Conservation (phyloP, 2,888 invertebrate genomes). For the Diplolepis rosae region DNA sequence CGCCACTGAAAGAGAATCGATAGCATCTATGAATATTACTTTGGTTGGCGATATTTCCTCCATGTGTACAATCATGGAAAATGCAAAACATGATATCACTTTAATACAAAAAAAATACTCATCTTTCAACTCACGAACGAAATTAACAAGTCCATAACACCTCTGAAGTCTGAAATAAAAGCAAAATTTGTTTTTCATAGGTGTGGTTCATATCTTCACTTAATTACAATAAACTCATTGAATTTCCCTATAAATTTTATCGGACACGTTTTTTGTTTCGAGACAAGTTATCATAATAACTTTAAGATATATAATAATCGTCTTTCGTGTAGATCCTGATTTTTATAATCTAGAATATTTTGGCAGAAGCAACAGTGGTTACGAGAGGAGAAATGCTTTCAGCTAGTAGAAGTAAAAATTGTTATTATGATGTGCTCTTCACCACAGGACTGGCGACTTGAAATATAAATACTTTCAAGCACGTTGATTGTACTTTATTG, state of each 20-base stretch:
- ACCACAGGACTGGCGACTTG: too few relatives aligned
- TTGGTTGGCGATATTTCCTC: conserved; percentile 1
- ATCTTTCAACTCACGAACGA: conserved; percentile 14
- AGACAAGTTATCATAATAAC: too few relatives aligned
- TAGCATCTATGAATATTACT: conserved; percentile 13
- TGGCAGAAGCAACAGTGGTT: background rate
- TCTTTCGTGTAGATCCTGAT: background rate
- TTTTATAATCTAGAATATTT: background rate
- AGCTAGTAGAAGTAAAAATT: background rate
- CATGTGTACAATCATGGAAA: background rate
- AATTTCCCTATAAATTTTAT: too few relatives aligned
- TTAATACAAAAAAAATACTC: conserved; percentile 34
- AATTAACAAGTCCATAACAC: background rate
- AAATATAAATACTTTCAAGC: too few relatives aligned
- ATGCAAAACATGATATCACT: conserved; percentile 31
- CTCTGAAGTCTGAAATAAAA: background rate
- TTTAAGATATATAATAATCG: too few relatives aligned
- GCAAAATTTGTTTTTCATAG: background rate
- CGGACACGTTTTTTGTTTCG: too few relatives aligned
- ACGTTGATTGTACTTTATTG: too few relatives aligned
- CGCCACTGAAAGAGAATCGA: conserved; percentile 36
- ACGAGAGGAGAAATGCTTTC: background rate
- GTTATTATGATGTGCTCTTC: background rate
- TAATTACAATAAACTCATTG: too few relatives aligned
- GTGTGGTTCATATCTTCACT: too few relatives aligned